Conservation (phyloP, 2,797 vertebrate species). For the Streptopelia turtur region DNA sequence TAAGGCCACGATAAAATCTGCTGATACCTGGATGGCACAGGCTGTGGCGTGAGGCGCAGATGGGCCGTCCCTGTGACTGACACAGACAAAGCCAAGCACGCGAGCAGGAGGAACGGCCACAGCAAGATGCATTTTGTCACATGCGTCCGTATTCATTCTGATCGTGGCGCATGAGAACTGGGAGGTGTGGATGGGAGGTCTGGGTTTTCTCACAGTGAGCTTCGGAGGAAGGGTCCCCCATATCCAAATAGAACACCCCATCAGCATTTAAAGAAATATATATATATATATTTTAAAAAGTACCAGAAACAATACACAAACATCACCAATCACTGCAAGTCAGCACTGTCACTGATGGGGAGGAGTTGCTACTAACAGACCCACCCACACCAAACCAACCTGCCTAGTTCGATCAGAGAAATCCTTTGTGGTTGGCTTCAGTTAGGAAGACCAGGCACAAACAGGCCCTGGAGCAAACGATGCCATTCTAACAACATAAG, state of each 20-base stretch:
- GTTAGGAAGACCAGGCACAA: not conserved
- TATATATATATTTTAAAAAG: not conserved
- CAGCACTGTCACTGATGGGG: not conserved
- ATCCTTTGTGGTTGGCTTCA: not conserved
- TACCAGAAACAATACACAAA: not conserved
- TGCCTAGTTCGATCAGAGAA: not conserved
- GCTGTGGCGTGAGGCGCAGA: not conserved
- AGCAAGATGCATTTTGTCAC: not conserved
- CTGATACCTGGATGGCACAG: not conserved
- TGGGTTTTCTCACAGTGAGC: not conserved
- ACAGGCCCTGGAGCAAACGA: not conserved
- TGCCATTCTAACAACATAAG: not conserved
- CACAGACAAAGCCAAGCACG: not conserved
- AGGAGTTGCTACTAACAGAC: conserved; percentile 5
- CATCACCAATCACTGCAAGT: not conserved
- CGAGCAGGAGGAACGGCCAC: not conserved
- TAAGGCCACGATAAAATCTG: not conserved
- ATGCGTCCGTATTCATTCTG: not conserved
- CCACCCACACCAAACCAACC: not conserved
- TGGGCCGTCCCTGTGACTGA: conserved; percentile 9
- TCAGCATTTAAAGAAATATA: not conserved
- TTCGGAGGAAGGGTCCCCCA: not conserved
- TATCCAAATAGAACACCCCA: not conserved
- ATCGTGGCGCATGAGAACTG: not conserved
- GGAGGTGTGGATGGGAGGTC: not conserved